Evolutionary conservation across 2,797 vertebrate species (phyloP).

Genomic region (Heteromormyrus szaboi): DNA sequence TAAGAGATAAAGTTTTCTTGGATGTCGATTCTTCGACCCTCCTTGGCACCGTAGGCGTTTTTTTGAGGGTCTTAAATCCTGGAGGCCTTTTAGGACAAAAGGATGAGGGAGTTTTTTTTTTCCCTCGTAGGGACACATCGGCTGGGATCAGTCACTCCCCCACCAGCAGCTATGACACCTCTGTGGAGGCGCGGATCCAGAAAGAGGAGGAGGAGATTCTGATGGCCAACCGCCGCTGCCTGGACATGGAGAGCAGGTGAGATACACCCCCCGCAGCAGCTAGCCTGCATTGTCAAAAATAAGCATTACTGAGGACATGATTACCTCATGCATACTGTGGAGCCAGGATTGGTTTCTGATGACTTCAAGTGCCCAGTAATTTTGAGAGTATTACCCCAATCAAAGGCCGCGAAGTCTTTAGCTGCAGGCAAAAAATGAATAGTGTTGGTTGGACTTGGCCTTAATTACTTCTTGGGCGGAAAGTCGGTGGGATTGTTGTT

Average conservation of each 20-base stretch:
- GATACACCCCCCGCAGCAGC: not conserved
- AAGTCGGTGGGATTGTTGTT: not conserved
- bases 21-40: not conserved
- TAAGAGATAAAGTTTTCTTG: not conserved
- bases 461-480: not conserved
- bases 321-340: not conserved
- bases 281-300: not conserved
- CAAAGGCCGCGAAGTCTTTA: not conserved
- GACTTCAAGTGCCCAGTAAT: not conserved
- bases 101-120: not conserved
- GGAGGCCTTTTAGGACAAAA: not conserved
- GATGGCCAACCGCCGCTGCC: conserved; percentile 92
- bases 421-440: not conserved
- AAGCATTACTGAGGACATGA: not conserved
- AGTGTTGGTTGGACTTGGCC: not conserved
- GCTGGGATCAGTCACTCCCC: conserved; percentile 79
- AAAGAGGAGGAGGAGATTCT: conserved; percentile 97
- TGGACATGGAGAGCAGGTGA: conserved; percentile 98
- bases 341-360: not conserved
- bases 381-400: not conserved
- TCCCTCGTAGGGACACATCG: conserved; percentile 73
- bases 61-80: not conserved
- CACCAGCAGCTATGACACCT: conserved; percentile 87
- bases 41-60: not conserved
- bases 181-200: conserved; percentile 89